A percentile compares a stretch with the other conserved stretches of the same genome.
Conservation (phyloP, 64 coral and sea anemone genomes). For the Stichodactyla helianthus region DNA sequence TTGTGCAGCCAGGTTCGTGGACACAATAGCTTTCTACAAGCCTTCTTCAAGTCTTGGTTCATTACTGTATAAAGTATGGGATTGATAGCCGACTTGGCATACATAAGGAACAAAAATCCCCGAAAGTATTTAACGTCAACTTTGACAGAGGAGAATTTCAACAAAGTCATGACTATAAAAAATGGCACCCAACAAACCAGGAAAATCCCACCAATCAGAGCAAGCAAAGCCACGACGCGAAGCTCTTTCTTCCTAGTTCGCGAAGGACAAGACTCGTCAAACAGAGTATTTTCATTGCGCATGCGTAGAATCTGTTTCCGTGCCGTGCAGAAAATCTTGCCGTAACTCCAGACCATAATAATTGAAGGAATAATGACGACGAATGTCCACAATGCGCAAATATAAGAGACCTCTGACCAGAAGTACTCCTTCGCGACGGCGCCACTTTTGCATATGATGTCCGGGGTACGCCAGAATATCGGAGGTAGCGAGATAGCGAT, state of each 20-base stretch:
- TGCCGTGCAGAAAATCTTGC: slow-evolving; percentile 77
- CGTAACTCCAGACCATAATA: slow-evolving; percentile 69
- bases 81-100: slow-evolving; percentile 81
- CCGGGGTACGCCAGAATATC: slow-evolving; percentile 60
- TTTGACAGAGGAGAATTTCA: slow-evolving; percentile 62
- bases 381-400: slow-evolving; percentile 79
- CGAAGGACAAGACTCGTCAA: neutral
- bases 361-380: slow-evolving; percentile 78
- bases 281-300: slow-evolving; percentile 39
- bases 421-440: slow-evolving; percentile 69
- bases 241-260: slow-evolving; percentile 61
- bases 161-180: slow-evolving; percentile 79
- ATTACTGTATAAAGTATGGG: slow-evolving; percentile 73
- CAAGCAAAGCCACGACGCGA: slow-evolving; percentile 74
- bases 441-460: slow-evolving; percentile 85
- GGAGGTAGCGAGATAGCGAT: slow-evolving; percentile 68
- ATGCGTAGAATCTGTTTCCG: slow-evolving; percentile 70
- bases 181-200: slow-evolving; percentile 87
- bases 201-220: slow-evolving; percentile 80
- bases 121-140: slow-evolving; percentile 64
- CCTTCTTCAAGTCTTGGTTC: slow-evolving; percentile 72
- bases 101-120: slow-evolving; percentile 77
- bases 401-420: slow-evolving; percentile 63
- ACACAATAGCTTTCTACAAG: slow-evolving; percentile 31
- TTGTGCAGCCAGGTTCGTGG: neutral